These are phyloP conservation scores for Clarias fuscus DNA, from an alignment of 2,797 vertebrate genomes.

Conservation along the genomic window DNA sequence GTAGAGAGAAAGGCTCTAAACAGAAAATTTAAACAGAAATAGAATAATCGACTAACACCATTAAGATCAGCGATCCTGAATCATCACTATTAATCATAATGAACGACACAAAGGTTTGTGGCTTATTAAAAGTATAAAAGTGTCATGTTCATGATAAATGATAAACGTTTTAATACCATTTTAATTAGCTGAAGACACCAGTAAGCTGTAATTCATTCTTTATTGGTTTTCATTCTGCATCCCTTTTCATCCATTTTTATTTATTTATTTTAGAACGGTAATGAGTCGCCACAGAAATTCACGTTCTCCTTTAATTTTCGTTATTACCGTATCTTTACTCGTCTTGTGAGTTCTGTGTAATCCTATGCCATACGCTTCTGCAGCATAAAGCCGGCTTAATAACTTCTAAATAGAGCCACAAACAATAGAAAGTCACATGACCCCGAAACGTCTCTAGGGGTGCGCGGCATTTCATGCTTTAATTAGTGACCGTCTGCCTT, in stretches of 20 bases:
- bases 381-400: background rate
- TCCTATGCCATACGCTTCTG: background rate
- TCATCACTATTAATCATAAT: too few relatives aligned
- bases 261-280: background rate
- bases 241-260: background rate
- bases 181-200: background rate
- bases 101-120: background rate
- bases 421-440: conserved; percentile 18
- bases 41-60: background rate
- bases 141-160: background rate
- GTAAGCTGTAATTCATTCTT: background rate
- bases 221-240: background rate
- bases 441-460: background rate
- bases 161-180: too few relatives aligned
- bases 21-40: background rate
- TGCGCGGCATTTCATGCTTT: background rate
- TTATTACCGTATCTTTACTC: background rate
- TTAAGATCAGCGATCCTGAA: too few relatives aligned
- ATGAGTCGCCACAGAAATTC: background rate
- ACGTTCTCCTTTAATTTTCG: background rate
- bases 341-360: background rate
- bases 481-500: conserved; percentile 22
- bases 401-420: background rate
- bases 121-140: background rate
- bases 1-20: background rate